phyloP scores from a whole-genome alignment of 2,797 vertebrate genomes.

The Distichodus sexfasciatus region DNA sequence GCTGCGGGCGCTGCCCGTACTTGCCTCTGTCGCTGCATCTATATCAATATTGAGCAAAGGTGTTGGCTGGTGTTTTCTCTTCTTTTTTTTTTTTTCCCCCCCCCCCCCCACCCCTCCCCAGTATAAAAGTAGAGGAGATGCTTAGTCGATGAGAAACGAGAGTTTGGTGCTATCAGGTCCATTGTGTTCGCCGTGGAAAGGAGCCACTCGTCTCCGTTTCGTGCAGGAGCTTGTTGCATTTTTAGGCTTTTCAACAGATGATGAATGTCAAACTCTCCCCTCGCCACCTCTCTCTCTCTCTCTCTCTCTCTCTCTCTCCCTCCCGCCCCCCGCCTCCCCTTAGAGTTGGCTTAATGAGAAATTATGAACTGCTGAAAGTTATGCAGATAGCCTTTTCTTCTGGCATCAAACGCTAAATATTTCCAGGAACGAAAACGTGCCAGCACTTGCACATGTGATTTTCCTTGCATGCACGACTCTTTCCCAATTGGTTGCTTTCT shows the following conservation, averaged over 20 bases:
- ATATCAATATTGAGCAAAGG: slow-evolving; percentile 54
- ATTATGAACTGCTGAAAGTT: slow-evolving; percentile 44
- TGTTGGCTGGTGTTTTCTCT: slow-evolving; percentile 52
- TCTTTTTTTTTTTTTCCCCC: no score
- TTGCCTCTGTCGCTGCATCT: slow-evolving; percentile 54
- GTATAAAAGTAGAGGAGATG: slow-evolving; percentile 43
- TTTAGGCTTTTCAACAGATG: slow-evolving; percentile 33
- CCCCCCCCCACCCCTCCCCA: no score
- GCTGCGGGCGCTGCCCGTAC: slow-evolving; percentile 55
- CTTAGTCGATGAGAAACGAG: slow-evolving; percentile 26
- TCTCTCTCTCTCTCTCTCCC: not conserved
- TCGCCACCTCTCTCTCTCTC: not conserved
- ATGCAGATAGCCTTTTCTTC: slow-evolving; percentile 29
- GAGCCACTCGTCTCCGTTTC: slow-evolving; percentile 2
- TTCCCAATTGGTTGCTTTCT: slow-evolving; percentile 38
- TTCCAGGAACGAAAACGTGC: slow-evolving; percentile 26
- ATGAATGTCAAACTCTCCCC: slow-evolving; percentile 27
- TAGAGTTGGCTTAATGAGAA: slow-evolving; percentile 41
- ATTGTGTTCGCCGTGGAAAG: slow-evolving; percentile 27
- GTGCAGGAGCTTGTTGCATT: slow-evolving; percentile 38
- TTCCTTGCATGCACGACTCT: no score
- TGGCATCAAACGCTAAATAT: slow-evolving; percentile 33
- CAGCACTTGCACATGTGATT: slow-evolving; percentile 27
- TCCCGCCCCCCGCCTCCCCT: not conserved
- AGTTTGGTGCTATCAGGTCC: slow-evolving; percentile 14